Evolutionary conservation across 2,888 invertebrate genomes (phyloP).

Genomic region (Parthenolecanium corni): DNA sequence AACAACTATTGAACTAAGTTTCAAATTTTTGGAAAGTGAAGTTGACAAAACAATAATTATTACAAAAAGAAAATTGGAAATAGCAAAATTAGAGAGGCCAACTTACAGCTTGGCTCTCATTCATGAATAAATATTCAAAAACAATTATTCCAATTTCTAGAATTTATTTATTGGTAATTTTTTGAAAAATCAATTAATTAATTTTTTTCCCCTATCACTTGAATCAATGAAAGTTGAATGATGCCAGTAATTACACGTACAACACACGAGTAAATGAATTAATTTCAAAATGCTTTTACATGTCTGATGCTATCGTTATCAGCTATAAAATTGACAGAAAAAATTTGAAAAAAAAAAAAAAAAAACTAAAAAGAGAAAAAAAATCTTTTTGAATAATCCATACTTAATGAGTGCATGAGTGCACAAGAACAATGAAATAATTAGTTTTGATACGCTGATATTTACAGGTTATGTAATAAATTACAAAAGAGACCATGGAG

Average conservation of each 20-base stretch:
- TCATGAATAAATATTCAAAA: no score
- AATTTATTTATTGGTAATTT: no score
- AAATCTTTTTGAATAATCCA: background rate
- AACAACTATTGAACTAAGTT: no score
- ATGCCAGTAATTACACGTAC: background rate
- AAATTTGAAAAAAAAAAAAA: background rate
- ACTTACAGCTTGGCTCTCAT: no score
- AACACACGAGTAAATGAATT: background rate
- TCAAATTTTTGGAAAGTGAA: background rate
- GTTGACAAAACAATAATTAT: background rate
- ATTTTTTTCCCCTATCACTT: background rate
- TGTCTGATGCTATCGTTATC: no score
- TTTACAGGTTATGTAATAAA: constrained; percentile 69
- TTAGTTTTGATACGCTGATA: background rate
- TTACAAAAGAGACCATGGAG: constrained; percentile 78
- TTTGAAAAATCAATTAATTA: no score
- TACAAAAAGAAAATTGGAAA: background rate
- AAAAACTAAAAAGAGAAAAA: no score
- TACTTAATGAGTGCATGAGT: background rate
- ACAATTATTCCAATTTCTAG: no score
- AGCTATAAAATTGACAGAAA: no score
- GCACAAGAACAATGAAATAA: background rate
- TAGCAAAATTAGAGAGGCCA: no score
- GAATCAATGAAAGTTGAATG: background rate
- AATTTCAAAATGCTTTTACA: no score